These are phyloP conservation scores for Liopterus haemorrhoidalis DNA, from an alignment of 2,888 invertebrate genomes.

Conservation along the genomic window DNA sequence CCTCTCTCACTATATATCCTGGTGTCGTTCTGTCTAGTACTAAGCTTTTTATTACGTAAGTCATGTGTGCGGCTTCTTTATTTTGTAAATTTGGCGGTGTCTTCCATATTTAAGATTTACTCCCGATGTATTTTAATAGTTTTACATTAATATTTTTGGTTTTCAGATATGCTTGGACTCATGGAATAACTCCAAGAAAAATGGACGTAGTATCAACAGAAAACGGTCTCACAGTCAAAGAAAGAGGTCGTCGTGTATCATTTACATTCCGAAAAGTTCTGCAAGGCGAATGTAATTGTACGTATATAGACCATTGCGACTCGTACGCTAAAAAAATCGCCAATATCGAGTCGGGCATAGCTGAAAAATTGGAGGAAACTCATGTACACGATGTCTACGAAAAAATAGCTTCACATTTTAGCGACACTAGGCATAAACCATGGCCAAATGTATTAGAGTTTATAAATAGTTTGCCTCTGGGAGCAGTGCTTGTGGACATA, in stretches of 20 bases:
- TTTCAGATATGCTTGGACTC: slow-evolving; percentile 71
- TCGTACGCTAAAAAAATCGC: slow-evolving; percentile 40
- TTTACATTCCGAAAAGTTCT: slow-evolving; percentile 75
- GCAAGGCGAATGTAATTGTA: slow-evolving; percentile 58
- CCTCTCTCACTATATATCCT: too few species aligned
- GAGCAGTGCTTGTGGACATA: slow-evolving; percentile 77
- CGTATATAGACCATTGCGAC: slow-evolving; percentile 63
- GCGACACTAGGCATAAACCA: slow-evolving; percentile 85
- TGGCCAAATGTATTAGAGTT: slow-evolving; percentile 91
- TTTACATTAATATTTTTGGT: slow-evolving; percentile 23
- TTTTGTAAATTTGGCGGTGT: too few species aligned
- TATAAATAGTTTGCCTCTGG: slow-evolving; percentile 57
- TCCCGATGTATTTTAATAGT: slow-evolving; percentile 10
- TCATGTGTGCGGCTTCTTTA: too few species aligned
- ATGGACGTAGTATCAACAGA: slow-evolving; percentile 63
- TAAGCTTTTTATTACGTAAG: too few species aligned
- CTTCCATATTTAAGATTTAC: too few species aligned
- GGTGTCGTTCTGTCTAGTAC: too few species aligned
- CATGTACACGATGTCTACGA: slow-evolving; percentile 90
- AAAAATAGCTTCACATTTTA: slow-evolving; percentile 89
- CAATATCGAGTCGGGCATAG: slow-evolving; percentile 42
- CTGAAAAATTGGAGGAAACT: slow-evolving; percentile 61
- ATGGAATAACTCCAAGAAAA: slow-evolving; percentile 79
- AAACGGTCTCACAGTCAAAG: slow-evolving; percentile 51
- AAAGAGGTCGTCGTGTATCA: slow-evolving; percentile 63